phyloP scores from a whole-genome alignment of 2,797 vertebrate genomes.

The Carapus acus region DNA sequence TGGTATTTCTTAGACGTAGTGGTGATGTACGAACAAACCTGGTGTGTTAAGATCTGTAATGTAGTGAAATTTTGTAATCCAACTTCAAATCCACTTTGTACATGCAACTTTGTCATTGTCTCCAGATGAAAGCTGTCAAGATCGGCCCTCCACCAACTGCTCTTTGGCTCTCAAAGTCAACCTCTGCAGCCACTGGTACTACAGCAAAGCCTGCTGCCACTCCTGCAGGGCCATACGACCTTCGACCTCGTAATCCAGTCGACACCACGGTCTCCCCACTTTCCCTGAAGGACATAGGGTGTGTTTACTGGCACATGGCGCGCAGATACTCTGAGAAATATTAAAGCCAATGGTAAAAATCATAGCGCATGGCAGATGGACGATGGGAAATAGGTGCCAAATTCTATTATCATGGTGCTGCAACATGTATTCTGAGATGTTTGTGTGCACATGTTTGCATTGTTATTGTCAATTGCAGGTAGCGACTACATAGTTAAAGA shows the following conservation, averaged over 20 bases:
- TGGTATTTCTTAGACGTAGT: too few species aligned
- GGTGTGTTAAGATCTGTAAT: too few species aligned
- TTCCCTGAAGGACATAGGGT: constrained; percentile 2
- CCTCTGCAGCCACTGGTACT: constrained; percentile 98
- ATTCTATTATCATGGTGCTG: too few species aligned
- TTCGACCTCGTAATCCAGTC: constrained; percentile 57
- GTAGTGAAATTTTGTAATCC: too few species aligned
- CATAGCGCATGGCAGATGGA: too few species aligned
- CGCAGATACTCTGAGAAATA: constrained; percentile 33
- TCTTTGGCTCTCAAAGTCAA: constrained; percentile 94
- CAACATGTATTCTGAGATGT: too few species aligned
- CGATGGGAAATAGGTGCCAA: too few species aligned
- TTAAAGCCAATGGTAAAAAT: constrained; percentile 10
- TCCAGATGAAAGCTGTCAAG: constrained; percentile 94
- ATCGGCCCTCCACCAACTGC: constrained; percentile 92
- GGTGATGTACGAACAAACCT: too few species aligned
- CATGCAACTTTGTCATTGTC: not conserved
- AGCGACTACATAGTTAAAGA: too few species aligned
- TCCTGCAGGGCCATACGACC: constrained; percentile 76
- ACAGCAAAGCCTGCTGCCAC: constrained; percentile 96
- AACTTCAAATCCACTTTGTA: not conserved
- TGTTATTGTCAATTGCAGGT: too few species aligned
- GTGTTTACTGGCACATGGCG: constrained; percentile 1
- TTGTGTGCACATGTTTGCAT: too few species aligned
- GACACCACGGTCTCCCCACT: not conserved